Base-by-base conservation (phyloP, 2,888 invertebrate genomes). In the Neoaliturus tenellus region DNA sequence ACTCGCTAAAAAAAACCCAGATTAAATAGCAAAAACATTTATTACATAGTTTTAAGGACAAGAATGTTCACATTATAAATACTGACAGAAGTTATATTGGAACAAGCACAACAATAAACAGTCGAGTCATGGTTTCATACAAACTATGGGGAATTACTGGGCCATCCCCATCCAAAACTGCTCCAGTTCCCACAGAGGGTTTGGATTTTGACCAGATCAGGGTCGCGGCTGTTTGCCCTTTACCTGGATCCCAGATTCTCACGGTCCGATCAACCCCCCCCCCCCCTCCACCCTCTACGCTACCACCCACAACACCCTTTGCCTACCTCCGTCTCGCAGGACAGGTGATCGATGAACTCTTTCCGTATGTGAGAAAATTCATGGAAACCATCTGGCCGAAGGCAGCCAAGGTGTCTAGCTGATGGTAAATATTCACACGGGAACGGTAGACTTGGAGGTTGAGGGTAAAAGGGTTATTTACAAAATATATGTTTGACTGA, bases 171-270 rank as follows among this genome's bases (percentile, higher is more conserved):
- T 23, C 23, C 51, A 23, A 51, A 51, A 51, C 62, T 62, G 62
- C 62, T 17, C 62, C 62, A 62, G 62, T 62, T 62, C 62, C 62
- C 62, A 62, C 62, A 62, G 6, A 8, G 1, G 3, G 71, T 14
- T 28, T 23, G 33, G 41, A n/a, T 25, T 75, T 48, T 28, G 73
- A 23, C 23, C 73, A 75, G 20, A 75, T 75, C 73, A 28, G 44
- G 71, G 25, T 17, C 12, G 41, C 44, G 44, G 28, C 39, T 75
- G 73, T 75, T 75, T 75, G 44, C 28, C 48, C 44, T 39, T 28
- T 75, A 75, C 73, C 73, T 75, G 73, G 73, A 62, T 28, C 73
- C 73, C 1, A 75, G 44, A 75, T 75, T 75, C 73, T 75, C 73
- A 75, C 73, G 73, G 69, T 14, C 35, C 73, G 6, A 4, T n/a